Conservation (phyloP, 1,140 invertebrate genomes). For the Stenopsyche tienmushanensis region DNA sequence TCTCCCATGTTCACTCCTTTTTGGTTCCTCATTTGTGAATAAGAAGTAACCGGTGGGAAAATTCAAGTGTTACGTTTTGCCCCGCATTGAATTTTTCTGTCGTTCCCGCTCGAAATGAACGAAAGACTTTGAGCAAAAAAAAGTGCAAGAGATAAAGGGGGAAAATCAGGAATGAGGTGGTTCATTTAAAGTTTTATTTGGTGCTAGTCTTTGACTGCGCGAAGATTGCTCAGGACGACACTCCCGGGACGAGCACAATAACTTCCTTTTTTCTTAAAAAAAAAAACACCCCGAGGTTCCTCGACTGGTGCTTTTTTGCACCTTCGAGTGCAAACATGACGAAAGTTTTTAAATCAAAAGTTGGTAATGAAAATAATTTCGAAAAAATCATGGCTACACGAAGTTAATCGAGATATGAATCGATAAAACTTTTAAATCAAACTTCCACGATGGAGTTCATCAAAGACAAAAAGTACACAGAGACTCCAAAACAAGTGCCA, state of each 20-base stretch:
- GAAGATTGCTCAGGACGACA: slow-evolving; percentile 32
- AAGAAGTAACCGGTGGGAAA: too few relatives aligned
- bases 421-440: too few relatives aligned
- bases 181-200: slow-evolving; percentile 39
- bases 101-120: slow-evolving; percentile 23
- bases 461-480: too few relatives aligned
- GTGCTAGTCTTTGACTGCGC: slow-evolving; percentile 29
- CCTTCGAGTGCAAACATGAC: slow-evolving; percentile 7
- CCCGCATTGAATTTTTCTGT: background rate
- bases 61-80: too few relatives aligned
- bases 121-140: slow-evolving; percentile 19
- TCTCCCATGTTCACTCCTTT: too few relatives aligned
- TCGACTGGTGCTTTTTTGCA: background rate
- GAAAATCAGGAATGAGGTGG: background rate
- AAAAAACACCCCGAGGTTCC: background rate
- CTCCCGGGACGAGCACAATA: slow-evolving; percentile 30
- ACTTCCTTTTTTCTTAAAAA: slow-evolving; percentile 19
- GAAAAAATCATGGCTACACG: background rate
- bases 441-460: too few relatives aligned
- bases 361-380: slow-evolving; percentile 16
- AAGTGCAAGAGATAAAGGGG: background rate
- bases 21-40: too few relatives aligned
- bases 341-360: slow-evolving; percentile 25
- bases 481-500: too few relatives aligned
- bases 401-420: slow-evolving; percentile 19